Conservation (phyloP, 1,140 invertebrate genomes). For the Aphelinus atriplicis region DNA sequence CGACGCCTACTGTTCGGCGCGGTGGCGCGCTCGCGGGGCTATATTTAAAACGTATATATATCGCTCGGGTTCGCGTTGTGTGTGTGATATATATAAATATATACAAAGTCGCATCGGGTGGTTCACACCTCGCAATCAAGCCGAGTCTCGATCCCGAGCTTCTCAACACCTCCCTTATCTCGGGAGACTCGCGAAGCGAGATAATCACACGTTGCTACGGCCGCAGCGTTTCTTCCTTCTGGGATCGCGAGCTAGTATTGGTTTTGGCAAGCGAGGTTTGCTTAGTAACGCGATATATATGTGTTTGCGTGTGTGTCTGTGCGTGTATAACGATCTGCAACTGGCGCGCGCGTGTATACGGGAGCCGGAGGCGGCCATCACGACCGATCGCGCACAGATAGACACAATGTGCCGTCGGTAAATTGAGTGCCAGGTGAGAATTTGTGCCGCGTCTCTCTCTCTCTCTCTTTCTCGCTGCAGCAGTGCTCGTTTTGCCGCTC, state of each 20-base stretch:
- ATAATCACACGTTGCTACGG: constrained; percentile 59
- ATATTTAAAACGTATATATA: constrained; percentile 12
- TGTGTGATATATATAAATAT: constrained; percentile 19
- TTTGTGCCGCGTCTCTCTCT: too few relatives aligned
- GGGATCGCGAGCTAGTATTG: constrained; percentile 31
- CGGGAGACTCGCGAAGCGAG: constrained; percentile 34
- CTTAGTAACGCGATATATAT: constrained; percentile 6
- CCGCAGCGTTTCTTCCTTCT: constrained; percentile 14
- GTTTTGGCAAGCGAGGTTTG: constrained; percentile 45
- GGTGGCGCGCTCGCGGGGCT: background rate
- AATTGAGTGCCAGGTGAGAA: too few relatives aligned
- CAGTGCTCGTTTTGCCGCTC: too few relatives aligned
- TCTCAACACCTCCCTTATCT: constrained; percentile 61
- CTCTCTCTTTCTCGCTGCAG: too few relatives aligned
- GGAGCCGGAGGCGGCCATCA: background rate
- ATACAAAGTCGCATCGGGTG: background rate
- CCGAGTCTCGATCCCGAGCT: constrained; percentile 52
- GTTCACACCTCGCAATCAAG: constrained; percentile 54
- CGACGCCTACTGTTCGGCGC: constrained; percentile 24
- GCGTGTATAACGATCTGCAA: background rate
- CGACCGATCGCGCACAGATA: background rate
- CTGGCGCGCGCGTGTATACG: too few relatives aligned
- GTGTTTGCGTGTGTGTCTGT: background rate
- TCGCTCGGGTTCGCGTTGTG: too few relatives aligned
- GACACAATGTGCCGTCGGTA: too few relatives aligned